These are phyloP conservation scores for Okapia johnstoni DNA, from an alignment of 2,113 vertebrate species.

Conservation along the genomic window DNA sequence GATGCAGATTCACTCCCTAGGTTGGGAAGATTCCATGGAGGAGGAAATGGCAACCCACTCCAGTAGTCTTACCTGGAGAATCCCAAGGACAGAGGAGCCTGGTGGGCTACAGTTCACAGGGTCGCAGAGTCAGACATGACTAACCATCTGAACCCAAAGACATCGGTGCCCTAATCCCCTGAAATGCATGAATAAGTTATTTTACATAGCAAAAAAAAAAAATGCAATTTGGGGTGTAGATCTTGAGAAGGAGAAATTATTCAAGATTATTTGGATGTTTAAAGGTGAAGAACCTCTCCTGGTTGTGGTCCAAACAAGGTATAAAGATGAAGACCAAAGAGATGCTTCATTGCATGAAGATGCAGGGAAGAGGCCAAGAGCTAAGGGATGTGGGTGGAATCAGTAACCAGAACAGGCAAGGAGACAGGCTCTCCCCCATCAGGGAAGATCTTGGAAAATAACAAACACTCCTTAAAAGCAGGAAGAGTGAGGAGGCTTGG, in stretches of 20 bases:
- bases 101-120: neutral
- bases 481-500: neutral
- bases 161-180: neutral
- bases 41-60: neutral
- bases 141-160: neutral
- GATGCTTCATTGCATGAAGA: neutral
- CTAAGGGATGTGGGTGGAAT: neutral
- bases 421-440: neutral
- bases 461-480: neutral
- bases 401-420: neutral
- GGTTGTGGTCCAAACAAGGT: neutral
- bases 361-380: neutral
- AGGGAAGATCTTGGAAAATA: accelerated
- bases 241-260: neutral
- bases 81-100: neutral
- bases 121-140: neutral
- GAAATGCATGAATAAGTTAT: neutral
- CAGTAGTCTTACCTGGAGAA: neutral
- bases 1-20: neutral
- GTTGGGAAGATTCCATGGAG: neutral
- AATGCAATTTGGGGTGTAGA: neutral
- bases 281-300: neutral
- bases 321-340: neutral
- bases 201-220: neutral
- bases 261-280: neutral